Percentiles rank a stretch among this genome's conserved stretches.
Conservation (phyloP, 92 coral and sea anemone genomes). For the Phymanthus crucifer region DNA sequence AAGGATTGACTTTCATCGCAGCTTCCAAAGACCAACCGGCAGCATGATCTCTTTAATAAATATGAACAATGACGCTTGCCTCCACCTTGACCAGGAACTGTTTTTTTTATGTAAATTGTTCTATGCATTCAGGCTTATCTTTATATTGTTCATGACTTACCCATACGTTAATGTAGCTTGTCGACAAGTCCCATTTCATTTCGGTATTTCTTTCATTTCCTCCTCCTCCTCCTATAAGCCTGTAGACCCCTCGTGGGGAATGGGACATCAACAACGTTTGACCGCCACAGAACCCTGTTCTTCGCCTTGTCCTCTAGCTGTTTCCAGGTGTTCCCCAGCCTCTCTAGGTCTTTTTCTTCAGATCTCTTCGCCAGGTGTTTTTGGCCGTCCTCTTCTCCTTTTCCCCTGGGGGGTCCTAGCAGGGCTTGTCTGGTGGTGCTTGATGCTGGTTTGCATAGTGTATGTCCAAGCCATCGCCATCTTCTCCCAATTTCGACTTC, state of each 20-base stretch:
- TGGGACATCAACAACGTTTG: background rate
- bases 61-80: no score
- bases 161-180: no score
- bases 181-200: no score
- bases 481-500: background rate
- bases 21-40: no score
- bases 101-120: no score
- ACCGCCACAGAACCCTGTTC: background rate
- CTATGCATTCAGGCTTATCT: no score
- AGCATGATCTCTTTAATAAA: no score
- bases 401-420: background rate
- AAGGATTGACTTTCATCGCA: no score
- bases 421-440: background rate
- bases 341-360: background rate
- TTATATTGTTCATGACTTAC: no score
- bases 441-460: background rate
- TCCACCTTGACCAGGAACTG: no score
- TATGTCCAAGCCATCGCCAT: background rate
- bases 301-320: background rate
- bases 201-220: no score
- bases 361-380: background rate
- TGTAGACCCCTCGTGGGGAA: background rate
- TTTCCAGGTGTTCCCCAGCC: background rate
- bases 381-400: background rate
- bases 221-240: conserved; percentile 10